Percentiles rank a stretch among this genome's conserved stretches.
phyloP scores from a whole-genome alignment of 2,113 vertebrate species.

The Chionodraco myersi region DNA sequence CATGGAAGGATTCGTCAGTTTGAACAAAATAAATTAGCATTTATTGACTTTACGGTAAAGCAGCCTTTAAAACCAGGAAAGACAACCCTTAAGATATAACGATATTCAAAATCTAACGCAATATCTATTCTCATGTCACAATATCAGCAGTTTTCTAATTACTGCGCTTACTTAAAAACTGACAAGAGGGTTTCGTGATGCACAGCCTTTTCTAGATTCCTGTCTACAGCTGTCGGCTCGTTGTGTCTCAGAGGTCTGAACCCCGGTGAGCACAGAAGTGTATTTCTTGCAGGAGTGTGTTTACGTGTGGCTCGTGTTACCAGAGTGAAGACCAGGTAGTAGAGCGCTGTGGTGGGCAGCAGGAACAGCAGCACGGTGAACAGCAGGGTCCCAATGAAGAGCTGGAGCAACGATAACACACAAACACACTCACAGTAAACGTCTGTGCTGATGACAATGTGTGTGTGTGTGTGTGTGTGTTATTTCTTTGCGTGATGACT shows the following conservation, averaged over 20 bases:
- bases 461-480: background rate
- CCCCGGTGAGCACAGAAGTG: too few species aligned
- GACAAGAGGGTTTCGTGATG: background rate
- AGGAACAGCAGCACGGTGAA: constrained; percentile 96
- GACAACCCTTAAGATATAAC: too few species aligned
- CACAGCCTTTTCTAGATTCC: background rate
- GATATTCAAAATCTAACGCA: too few species aligned
- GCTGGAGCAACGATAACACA: constrained; percentile 73
- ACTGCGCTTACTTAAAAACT: too few species aligned
- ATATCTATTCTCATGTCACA: too few species aligned
- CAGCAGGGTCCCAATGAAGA: constrained; percentile 95
- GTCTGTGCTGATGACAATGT: background rate
- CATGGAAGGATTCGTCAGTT: background rate
- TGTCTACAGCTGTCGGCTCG: background rate
- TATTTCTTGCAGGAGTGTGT: background rate
- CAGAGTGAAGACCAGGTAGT: constrained; percentile 98
- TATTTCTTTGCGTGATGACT: too few species aligned
- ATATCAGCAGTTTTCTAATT: too few species aligned
- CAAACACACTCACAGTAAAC: background rate
- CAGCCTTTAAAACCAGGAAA: too few species aligned
- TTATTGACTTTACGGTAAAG: too few species aligned
- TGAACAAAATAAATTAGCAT: background rate
- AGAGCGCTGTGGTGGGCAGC: constrained; percentile 94
- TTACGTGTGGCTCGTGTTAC: constrained; percentile 76
- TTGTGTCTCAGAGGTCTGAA: background rate